phyloP scores from a whole-genome alignment of 2,888 invertebrate species.

The Yponomeuta malinellus region DNA sequence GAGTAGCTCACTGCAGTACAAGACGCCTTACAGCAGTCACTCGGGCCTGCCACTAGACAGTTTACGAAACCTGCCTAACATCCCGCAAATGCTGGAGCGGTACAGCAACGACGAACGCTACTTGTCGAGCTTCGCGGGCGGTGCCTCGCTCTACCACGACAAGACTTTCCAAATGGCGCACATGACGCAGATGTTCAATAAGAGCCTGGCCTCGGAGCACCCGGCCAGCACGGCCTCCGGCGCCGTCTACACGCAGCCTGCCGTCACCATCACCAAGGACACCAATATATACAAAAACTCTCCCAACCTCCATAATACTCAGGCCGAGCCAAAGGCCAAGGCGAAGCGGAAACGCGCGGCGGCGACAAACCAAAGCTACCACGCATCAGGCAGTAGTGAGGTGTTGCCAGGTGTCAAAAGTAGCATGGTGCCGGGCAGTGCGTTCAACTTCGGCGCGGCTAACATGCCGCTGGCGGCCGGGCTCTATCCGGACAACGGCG shows the following conservation, averaged over 20 bases:
- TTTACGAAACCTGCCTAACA: slow-evolving; percentile 71
- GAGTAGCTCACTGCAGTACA: slow-evolving; percentile 56
- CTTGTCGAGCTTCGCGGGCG: slow-evolving; percentile 63
- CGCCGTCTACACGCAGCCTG: slow-evolving; percentile 55
- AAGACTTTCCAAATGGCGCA: slow-evolving; percentile 77
- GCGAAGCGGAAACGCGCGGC: slow-evolving; percentile 55
- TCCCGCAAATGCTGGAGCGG: slow-evolving; percentile 78
- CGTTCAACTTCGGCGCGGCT: slow-evolving; percentile 88
- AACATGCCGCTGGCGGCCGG: slow-evolving; percentile 74
- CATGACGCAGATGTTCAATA: slow-evolving; percentile 77
- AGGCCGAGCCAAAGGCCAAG: slow-evolving; percentile 48
- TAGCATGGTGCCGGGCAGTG: slow-evolving; percentile 86
- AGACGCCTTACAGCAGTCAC: slow-evolving; percentile 54
- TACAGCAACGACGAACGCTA: slow-evolving; percentile 75
- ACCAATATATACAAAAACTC: slow-evolving; percentile 49
- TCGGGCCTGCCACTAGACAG: slow-evolving; percentile 67
- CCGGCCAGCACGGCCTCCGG: slow-evolving; percentile 40
- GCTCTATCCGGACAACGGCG: slow-evolving; percentile 78
- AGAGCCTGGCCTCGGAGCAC: slow-evolving; percentile 55
- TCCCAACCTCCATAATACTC: slow-evolving; percentile 33
- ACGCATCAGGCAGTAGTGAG: slow-evolving; percentile 77
- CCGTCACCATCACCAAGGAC: slow-evolving; percentile 51
- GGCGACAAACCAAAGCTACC: slow-evolving; percentile 52
- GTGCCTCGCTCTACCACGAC: slow-evolving; percentile 71
- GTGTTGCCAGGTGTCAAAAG: slow-evolving; percentile 56